Evolutionary conservation across 2,888 invertebrate species (phyloP), one percentile per base, ranked within the genome.

Genomic region (Fragum whitleyi): DNA sequence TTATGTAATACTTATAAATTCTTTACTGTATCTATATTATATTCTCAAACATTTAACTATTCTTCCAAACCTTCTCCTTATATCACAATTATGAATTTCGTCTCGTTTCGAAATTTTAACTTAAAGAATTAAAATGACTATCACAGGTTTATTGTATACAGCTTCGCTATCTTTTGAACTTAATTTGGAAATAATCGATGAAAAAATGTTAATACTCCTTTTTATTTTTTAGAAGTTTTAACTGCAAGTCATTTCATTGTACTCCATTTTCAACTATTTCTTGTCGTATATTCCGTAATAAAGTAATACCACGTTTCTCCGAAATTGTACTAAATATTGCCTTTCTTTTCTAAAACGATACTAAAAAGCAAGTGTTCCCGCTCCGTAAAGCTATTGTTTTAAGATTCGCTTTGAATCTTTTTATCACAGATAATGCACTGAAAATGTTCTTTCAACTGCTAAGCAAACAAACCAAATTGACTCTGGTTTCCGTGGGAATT

Each of bases 401-500:
- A 47, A 47, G 47, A 47, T 47, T 47, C 47, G n/a, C 47, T 47
- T 47, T 47, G 47, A n/a, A 36, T 36, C 32, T 47, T 14, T 47
- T 47, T 47, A 47, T 47, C 47, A 47, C 47, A 14, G 47, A 47
- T 47, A 47, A 47, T 47, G 47, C 47, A 47, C 47, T 47, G 47
- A 47, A 47, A 47, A 14, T 3, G n/a, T 57, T 57, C 57, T 26
- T 57, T 57, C 23, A 23, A 57, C 23, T 23, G 57, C 26, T 62
- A 1, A 62, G n/a, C 36, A 62, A 62, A 62, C 62, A 62, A 32
- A 32, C 16, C 62, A 62, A 62, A 62, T 62, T 32, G 62, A 62
- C 62, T 28, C 62, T 1, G 36, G 62, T n/a, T 32, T 62, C 62
- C n/a, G 28, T 62, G 62, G 62, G 36, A 62, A 62, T 62, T 36